phyloP scores from a whole-genome alignment of 2,888 invertebrate genomes.

The Melieria crassipennis region DNA sequence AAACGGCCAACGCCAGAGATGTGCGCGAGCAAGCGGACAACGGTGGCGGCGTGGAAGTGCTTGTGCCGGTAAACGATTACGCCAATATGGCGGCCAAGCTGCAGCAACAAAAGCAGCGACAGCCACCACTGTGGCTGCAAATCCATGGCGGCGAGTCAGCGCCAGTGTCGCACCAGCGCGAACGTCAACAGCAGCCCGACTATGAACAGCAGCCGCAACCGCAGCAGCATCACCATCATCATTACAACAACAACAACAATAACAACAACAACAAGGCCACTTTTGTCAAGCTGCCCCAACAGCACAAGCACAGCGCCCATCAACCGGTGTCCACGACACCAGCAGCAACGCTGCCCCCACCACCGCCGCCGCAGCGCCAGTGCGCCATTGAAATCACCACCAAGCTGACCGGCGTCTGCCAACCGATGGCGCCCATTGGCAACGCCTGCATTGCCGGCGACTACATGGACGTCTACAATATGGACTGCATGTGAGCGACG shows the following conservation, averaged over 20 bases:
- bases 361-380: slow-evolving; percentile 37
- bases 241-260: slow-evolving; percentile 9
- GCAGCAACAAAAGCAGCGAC: slow-evolving; percentile 26
- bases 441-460: slow-evolving; percentile 61
- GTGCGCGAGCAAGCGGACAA: not conserved
- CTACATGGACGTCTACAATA: slow-evolving; percentile 57
- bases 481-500: slow-evolving; percentile 49
- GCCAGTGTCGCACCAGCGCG: slow-evolving; percentile 23
- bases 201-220: slow-evolving; percentile 12
- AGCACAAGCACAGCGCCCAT: not conserved
- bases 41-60: slow-evolving; percentile 10
- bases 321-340: not conserved
- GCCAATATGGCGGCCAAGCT: not conserved
- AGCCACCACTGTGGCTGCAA: slow-evolving; percentile 43
- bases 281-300: not conserved
- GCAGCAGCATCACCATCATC: slow-evolving; percentile 17
- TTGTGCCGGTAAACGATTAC: slow-evolving; percentile 21
- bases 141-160: slow-evolving; percentile 25
- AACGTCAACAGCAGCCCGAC: slow-evolving; percentile 10
- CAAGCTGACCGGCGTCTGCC: slow-evolving; percentile 57
- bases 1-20: not conserved
- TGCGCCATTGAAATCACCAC: slow-evolving; percentile 60
- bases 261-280: slow-evolving; percentile 2
- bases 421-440: slow-evolving; percentile 57
- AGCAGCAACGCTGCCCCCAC: slow-evolving; percentile 13